These are phyloP conservation scores for Toxotes jaculatrix DNA, from an alignment of 2,113 vertebrate species.

Conservation along the genomic window DNA sequence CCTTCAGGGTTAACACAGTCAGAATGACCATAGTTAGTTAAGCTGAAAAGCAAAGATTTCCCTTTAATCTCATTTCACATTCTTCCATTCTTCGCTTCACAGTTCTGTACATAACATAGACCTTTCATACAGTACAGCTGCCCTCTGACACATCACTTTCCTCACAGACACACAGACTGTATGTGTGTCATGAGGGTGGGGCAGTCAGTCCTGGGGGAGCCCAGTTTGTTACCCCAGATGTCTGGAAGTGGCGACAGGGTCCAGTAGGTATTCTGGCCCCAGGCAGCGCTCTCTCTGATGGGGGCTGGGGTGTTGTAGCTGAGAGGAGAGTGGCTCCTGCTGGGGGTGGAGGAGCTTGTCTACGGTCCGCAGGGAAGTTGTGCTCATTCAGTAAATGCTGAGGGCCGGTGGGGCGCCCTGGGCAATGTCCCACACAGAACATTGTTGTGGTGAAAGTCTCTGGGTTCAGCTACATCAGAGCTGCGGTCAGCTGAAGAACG, in stretches of 20 bases:
- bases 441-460: constrained; percentile 69
- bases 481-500: constrained; percentile 70
- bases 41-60: background rate
- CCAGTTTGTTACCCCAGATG: constrained; percentile 34
- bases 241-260: constrained; percentile 58
- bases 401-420: constrained; percentile 67
- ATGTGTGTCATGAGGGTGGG: constrained; percentile 31
- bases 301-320: constrained; percentile 23
- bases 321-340: constrained; percentile 24
- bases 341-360: constrained; percentile 42
- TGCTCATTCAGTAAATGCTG: constrained; percentile 66
- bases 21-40: background rate
- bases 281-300: constrained; percentile 59
- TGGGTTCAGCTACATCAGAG: constrained; percentile 64
- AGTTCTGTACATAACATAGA: background rate
- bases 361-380: constrained; percentile 58
- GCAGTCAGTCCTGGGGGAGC: constrained; percentile 41
- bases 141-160: background rate
- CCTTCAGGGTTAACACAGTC: background rate
- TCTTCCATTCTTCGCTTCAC: constrained; percentile 6
- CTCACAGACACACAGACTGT: constrained; percentile 21
- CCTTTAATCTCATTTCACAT: background rate
- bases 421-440: constrained; percentile 77
- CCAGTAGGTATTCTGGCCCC: constrained; percentile 64
- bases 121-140: background rate